phyloP scores from a whole-genome alignment of 2,888 invertebrate genomes.

The Nomada lathburiana region DNA sequence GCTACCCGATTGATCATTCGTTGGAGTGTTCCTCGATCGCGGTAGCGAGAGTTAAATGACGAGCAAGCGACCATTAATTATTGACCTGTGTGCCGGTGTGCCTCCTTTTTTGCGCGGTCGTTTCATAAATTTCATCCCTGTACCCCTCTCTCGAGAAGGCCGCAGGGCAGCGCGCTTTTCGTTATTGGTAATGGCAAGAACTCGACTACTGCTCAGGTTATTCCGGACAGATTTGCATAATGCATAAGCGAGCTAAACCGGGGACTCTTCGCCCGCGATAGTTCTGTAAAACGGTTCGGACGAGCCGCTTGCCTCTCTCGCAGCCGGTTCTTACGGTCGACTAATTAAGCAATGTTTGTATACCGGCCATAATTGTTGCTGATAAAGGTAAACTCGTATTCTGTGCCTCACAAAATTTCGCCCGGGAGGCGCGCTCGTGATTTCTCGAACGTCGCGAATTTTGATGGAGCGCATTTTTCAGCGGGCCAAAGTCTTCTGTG shows the following conservation, averaged over 20 bases:
- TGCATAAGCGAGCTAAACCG: constrained; percentile 41
- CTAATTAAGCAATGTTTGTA: constrained; percentile 26
- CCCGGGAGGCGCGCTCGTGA: too few species aligned
- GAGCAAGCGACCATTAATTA: not conserved
- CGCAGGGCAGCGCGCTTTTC: not conserved
- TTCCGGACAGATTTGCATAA: constrained; percentile 64
- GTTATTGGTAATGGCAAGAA: constrained; percentile 59
- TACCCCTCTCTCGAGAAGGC: not conserved
- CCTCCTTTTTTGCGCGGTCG: not conserved
- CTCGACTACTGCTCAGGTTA: constrained; percentile 48
- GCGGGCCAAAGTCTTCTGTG: not conserved
- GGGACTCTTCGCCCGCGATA: constrained; percentile 28
- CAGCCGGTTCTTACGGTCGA: constrained; percentile 9
- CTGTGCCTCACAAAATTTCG: too few species aligned
- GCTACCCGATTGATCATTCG: constrained; percentile 15
- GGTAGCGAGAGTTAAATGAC: constrained; percentile 1
- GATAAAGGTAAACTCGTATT: too few species aligned
- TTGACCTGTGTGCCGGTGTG: not conserved
- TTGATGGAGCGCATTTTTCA: not conserved
- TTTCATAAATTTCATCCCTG: too few species aligned
- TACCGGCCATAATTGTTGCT: not conserved
- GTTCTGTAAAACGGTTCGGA: constrained; percentile 41
- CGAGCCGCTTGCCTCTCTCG: constrained; percentile 23
- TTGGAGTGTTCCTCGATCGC: not conserved
- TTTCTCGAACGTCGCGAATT: too few species aligned